phyloP scores from a whole-genome alignment of 2,113 vertebrate species.

The Myxocyprinus asiaticus region DNA sequence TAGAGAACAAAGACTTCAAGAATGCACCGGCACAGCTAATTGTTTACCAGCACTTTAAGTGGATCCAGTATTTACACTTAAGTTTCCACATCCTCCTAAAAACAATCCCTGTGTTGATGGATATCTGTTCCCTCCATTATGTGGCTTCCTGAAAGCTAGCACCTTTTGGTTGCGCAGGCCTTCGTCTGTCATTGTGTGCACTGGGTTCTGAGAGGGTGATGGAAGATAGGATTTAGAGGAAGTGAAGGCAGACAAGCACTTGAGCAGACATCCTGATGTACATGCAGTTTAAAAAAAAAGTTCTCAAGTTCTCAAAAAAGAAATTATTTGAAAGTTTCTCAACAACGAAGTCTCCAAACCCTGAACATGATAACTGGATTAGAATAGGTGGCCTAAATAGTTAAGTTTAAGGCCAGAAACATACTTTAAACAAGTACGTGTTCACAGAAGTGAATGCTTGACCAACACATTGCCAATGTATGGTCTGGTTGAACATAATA shows the following conservation, averaged over 20 bases:
- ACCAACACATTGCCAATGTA: too few relatives aligned
- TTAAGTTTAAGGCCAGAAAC: too few relatives aligned
- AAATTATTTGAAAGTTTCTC: not conserved
- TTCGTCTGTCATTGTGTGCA: not conserved
- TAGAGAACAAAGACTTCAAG: not conserved
- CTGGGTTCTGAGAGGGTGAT: not conserved
- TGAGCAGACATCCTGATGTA: conserved; percentile 6
- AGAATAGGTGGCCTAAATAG: too few relatives aligned
- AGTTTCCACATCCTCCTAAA: conserved; percentile 22
- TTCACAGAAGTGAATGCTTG: too few relatives aligned
- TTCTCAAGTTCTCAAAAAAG: too few relatives aligned
- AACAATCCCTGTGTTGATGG: conserved; percentile 35
- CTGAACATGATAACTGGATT: not conserved
- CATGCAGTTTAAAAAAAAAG: not conserved
- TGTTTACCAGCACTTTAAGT: conserved; percentile 13
- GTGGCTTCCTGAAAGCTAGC: conserved; percentile 15
- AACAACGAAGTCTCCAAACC: not conserved
- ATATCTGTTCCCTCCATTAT: conserved; percentile 24
- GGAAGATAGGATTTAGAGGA: conserved; percentile 32
- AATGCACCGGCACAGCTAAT: not conserved
- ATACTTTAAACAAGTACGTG: too few relatives aligned
- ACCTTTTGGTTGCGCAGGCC: not conserved
- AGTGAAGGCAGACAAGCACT: not conserved
- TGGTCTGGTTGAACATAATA: too few relatives aligned
- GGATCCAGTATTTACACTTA: conserved; percentile 2